A percentile compares a stretch with the other conserved stretches of the same genome.
phyloP scores from a whole-genome alignment of 2,113 vertebrate species.

The Gymnorhina tibicen region DNA sequence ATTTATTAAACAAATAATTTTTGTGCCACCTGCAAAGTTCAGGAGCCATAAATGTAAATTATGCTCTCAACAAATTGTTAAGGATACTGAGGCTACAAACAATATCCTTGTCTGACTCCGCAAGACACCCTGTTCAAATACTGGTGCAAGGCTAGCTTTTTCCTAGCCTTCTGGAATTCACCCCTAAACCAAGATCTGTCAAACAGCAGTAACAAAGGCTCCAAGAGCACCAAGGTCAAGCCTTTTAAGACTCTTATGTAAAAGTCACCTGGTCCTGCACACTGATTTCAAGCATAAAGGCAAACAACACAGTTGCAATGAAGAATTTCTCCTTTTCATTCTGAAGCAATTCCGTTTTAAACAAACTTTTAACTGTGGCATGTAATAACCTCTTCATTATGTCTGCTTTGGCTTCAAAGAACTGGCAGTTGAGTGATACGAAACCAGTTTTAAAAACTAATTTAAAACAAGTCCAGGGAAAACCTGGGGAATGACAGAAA shows the following conservation, averaged over 20 bases:
- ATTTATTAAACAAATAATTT: neutral
- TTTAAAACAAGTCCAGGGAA: neutral
- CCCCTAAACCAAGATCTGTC: neutral
- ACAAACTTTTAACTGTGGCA: neutral
- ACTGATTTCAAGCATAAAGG: neutral
- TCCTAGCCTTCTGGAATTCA: neutral
- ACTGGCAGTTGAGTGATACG: neutral
- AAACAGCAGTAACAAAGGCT: neutral
- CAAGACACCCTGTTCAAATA: neutral
- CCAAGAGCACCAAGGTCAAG: slow-evolving; percentile 26
- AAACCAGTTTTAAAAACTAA: neutral
- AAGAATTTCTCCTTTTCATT: neutral
- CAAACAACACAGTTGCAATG: neutral
- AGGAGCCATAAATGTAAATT: neutral
- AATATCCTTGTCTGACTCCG: neutral
- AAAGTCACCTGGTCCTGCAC: slow-evolving; percentile 28
- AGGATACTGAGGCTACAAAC: neutral
- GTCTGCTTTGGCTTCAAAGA: neutral
- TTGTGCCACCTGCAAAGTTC: neutral
- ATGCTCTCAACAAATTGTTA: neutral
- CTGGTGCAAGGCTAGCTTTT: neutral
- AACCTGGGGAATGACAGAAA: neutral
- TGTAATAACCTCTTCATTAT: neutral
- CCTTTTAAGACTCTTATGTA: slow-evolving; percentile 30
- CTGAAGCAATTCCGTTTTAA: neutral